Conservation (phyloP, 2,888 invertebrate genomes). For the Marronus borbonicus region DNA sequence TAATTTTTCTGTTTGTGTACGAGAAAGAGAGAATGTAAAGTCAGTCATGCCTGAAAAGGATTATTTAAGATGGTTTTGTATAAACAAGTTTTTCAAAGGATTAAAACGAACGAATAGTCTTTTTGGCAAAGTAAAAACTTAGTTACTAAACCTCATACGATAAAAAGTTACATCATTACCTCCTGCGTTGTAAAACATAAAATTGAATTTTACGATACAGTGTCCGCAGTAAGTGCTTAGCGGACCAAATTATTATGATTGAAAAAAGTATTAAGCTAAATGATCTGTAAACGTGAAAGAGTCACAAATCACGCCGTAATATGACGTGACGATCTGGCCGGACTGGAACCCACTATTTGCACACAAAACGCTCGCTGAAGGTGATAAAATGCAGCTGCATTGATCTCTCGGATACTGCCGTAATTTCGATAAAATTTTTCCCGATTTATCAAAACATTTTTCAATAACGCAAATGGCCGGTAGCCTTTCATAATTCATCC, state of each 20-base stretch:
- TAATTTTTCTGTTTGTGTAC: constrained; percentile 7
- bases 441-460: constrained; percentile 27
- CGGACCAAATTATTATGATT: constrained; percentile 50
- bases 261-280: constrained; percentile 51
- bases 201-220: constrained; percentile 44
- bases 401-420: neutral
- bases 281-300: constrained; percentile 51
- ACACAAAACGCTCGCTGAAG: constrained; percentile 21
- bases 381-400: constrained; percentile 51
- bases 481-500: constrained; percentile 3
- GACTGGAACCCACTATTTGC: constrained; percentile 40
- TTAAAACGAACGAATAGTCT: neutral
- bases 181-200: constrained; percentile 22
- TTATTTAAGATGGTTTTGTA: neutral
- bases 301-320: constrained; percentile 50
- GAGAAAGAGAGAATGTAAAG: neutral
- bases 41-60: neutral
- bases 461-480: constrained; percentile 26
- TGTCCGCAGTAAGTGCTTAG: constrained; percentile 26
- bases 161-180: neutral
- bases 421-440: constrained; percentile 33
- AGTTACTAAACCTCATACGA: neutral
- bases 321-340: constrained; percentile 46
- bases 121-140: constrained; percentile 11
- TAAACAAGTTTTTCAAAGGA: neutral